Percentiles rank a stretch among this genome's conserved stretches.
phyloP scores from a whole-genome alignment of 2,888 invertebrate species.

The Caenorhabditis parvicauda region DNA sequence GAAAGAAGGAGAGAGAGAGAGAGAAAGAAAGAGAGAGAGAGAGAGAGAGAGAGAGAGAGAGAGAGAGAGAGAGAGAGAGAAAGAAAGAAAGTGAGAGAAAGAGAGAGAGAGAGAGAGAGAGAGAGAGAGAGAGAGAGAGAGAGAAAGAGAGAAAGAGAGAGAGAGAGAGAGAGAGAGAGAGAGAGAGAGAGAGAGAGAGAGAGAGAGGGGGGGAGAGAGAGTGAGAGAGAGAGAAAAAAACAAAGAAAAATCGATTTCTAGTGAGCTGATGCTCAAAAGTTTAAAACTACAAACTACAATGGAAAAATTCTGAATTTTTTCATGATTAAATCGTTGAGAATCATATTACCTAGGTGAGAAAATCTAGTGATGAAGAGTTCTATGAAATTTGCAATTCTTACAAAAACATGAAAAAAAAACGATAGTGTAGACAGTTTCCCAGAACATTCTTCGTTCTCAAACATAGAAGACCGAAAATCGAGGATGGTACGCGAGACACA shows the following conservation, averaged over 20 bases:
- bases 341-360: too few species aligned
- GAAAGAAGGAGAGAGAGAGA: not conserved
- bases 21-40: not conserved
- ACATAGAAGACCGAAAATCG: too few species aligned
- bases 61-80: not conserved
- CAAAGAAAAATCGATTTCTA: not conserved
- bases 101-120: conserved; percentile 3
- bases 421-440: too few species aligned
- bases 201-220: conserved; percentile 8
- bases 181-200: not conserved
- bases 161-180: not conserved
- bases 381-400: too few species aligned
- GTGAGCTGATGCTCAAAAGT: conserved; percentile 1
- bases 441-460: too few species aligned
- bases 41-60: conserved; percentile 5
- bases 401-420: too few species aligned
- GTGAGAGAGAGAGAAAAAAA: conserved; percentile 10
- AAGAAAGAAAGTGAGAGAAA: conserved; percentile 3
- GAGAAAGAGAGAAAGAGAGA: not conserved
- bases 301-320: too few species aligned
- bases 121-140: not conserved
- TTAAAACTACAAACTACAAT: too few species aligned
- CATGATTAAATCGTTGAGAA: too few species aligned
- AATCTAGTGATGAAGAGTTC: too few species aligned
- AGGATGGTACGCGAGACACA: too few species aligned